Evolutionary conservation across 2,888 invertebrate species (phyloP), one percentile per base, ranked within the genome.

Genomic region (Coleophora deauratella): DNA sequence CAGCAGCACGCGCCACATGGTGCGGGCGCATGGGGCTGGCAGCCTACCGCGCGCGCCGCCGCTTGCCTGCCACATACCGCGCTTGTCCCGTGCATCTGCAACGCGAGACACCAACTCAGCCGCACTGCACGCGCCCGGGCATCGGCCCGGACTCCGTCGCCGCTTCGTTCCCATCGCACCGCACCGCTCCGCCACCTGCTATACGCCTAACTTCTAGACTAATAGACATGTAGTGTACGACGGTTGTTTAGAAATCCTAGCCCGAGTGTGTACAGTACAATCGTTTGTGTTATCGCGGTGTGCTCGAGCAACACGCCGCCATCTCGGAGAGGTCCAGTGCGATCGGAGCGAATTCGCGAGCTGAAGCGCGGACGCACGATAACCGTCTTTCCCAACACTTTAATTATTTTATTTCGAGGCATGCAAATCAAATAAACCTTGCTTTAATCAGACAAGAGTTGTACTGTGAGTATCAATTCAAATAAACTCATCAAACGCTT

Each of bases 1-100:
- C 86, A 88, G 80, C 75, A 87, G 81, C 76, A 86, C 81, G 80
- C 84, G 80, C 85, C 84, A 84, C 85, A 84, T 82, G 73, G 70
- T 78, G 77, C 76, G 75, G 66, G 75, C 72, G 79, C 82, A 82
- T 81, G 81, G 77, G 82, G 76, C 72, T 76, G 75, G 69, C 66
- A 67, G 62, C 62, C 68, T 81, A 80, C 72, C 80, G 82, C 75
- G 65, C 70, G 65, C 69, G 60, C 69, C 66, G 63, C 59, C 68
- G 67, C 66, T 69, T 74, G 68, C 68, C 64, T 66, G 68, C 66
- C 55, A 62, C 60, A 59, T 68, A 68, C 59, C 72, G 69, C 72
- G 69, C 69, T 59, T 70, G 67, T 64, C 62, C 69, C 75, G 59
- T 67, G 66, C 80, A 84, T 82, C 84, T 84, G 84, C 72, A 84